Evolutionary conservation across 2,888 invertebrate genomes (phyloP), one percentile per base, ranked within the genome.

Genomic region (Lutraria lutraria): DNA sequence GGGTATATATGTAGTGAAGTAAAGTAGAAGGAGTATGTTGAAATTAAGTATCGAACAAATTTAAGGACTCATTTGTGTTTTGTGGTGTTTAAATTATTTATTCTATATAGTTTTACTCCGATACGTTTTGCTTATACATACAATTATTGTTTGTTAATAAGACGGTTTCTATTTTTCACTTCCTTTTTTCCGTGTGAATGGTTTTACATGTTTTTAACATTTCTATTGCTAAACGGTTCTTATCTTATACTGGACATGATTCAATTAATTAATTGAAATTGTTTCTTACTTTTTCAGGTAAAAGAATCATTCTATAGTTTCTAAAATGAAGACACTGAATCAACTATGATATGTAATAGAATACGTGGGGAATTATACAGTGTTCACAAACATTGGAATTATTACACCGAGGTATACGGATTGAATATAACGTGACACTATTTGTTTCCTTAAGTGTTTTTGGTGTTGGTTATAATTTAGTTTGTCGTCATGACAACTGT

Each of bases 401-500:
- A 6, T 16, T 76, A 34, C 34, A 76, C 25, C 31, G 76, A 31
- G 76, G 29, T 15, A 0, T 76, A 76, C 19, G 31, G 31, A n/a
- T 76, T 76, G 19, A 13, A 34, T 13, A 76, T 76, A 76, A 76
- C 76, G 76, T 76, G 34, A 34, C 15, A 43, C n/a, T 31, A 2
- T 76, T 76, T 81, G n/a, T 34, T 52, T 81, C 21, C 2, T 34
- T n/a, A 52, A 81, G 81, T 53, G 53, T 2, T 10, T n/a, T n/a
- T 81, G 53, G 81, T 76, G 76, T 31, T 76, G 72, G 8, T 25
- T 34, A 76, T 34, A 76, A 19, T 76, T 56, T 85, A 53, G n/a
- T 29, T 21, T 34, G 80, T 60, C 83, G 86, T 83, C 85, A 93
- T 91, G 92, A 89, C 92, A 29, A 90, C 89, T n/a, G 81, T 56